Base-by-base conservation (phyloP, 1,140 invertebrate species). In the Drosophila prosaltans region DNA sequence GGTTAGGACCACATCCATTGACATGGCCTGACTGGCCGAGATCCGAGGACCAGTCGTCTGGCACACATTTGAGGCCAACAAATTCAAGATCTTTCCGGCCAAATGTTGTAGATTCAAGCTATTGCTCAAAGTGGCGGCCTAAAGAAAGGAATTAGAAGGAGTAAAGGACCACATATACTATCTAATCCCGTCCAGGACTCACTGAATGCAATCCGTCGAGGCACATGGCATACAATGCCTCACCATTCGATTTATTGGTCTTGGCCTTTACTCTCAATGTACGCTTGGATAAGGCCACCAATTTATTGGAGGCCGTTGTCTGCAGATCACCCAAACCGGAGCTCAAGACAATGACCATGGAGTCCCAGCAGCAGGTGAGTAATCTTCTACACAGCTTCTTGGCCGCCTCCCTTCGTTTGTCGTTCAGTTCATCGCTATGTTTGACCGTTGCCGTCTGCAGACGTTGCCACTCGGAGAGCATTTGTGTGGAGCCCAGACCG, bases 191-290 rank as follows among this genome's bases (percentile, higher is more conserved):
- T 2, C 8, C 0, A 3, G 8, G 3, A 57, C 77, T 80, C 92
- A 97, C 97, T 95, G 95, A 97, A 90, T 98, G 97, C 57, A 98
- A 92, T 43, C 97, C 97, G 91, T 98, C 97, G n/a, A 98, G 93
- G 86, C 96, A 96, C 72, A 95, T 94, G 74, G 97, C 96, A n/a
- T 98, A 96, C 2, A 97, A 95, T 54, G 93, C 96, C 93, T 95
- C 95, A 45, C 93, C 94, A 11, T 94, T 92, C 90, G 94, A 93
- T 80, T 95, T 93, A 91, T 94, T 94, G 74, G 94, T 80, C 88
- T 94, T 93, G 91, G 93, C 80, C 93, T 94, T 90, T 59, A 91
- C 79, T 43, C 92, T 65, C 26, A 94, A 92, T 1, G 94, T 94
- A 65, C 94, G 93, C 74, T 94, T 94, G 2, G 93, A 93, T 54